Conservation (phyloP, 2,888 invertebrate species). For the Diploptera punctata region DNA sequence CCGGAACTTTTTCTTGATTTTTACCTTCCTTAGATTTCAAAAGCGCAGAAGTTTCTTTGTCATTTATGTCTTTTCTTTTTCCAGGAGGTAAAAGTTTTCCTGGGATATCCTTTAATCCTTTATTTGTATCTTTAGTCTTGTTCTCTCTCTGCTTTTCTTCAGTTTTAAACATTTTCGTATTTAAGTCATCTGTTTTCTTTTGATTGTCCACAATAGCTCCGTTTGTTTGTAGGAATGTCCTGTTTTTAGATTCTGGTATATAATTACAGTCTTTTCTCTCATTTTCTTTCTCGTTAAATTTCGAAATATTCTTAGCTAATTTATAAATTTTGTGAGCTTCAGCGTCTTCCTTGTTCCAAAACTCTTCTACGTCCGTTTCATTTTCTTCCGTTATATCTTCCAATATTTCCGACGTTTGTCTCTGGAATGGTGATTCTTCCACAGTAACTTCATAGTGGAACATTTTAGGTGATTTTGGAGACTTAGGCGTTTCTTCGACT, state of each 20-base stretch:
- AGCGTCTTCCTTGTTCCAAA: conserved; percentile 13
- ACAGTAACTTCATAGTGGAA: conserved; percentile 36
- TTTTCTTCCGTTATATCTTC: conserved; percentile 12
- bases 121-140: no score
- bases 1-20: no score
- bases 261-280: conserved; percentile 24
- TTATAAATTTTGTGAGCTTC: conserved; percentile 1
- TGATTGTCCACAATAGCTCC: neutral
- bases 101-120: no score
- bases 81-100: no score
- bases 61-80: no score
- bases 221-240: conserved; percentile 7
- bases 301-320: conserved; percentile 5
- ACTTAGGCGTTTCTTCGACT: conserved; percentile 31
- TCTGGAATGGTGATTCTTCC: conserved; percentile 30
- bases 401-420: neutral
- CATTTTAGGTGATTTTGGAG: conserved; percentile 27
- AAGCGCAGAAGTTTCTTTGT: no score
- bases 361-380: neutral
- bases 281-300: neutral
- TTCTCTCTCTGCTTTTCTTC: no score
- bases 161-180: no score
- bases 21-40: no score
- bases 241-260: neutral
- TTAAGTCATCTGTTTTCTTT: neutral